phyloP scores from a whole-genome alignment of 2,797 vertebrate species.

The Helostoma temminkii region DNA sequence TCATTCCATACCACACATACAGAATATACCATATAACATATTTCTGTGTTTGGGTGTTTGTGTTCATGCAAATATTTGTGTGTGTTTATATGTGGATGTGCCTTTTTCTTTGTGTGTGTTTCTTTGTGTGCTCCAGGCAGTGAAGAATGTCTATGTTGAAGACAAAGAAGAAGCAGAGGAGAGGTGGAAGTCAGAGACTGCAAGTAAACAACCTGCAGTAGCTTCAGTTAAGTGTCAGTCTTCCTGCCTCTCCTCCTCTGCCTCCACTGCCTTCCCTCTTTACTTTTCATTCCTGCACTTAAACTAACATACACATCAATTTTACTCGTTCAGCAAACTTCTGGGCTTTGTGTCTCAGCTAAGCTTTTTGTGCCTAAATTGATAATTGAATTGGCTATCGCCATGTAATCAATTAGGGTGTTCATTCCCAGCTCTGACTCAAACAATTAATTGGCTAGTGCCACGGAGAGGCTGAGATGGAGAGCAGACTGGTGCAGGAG shows the following conservation, averaged over 20 bases:
- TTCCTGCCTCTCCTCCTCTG: slow-evolving; percentile 57
- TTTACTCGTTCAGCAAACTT: slow-evolving; percentile 67
- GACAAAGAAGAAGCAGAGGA: slow-evolving; percentile 65
- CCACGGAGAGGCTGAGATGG: slow-evolving; percentile 70
- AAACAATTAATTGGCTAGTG: slow-evolving; percentile 84
- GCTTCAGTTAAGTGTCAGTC: slow-evolving; percentile 71
- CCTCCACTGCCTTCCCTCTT: slow-evolving; percentile 48
- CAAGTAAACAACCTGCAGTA: slow-evolving; percentile 77
- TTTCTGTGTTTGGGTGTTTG: slow-evolving; percentile 33
- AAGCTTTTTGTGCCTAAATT: slow-evolving; percentile 75
- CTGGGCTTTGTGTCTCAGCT: slow-evolving; percentile 45
- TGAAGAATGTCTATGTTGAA: slow-evolving; percentile 57
- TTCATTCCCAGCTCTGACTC: slow-evolving; percentile 74
- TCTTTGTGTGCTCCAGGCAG: slow-evolving; percentile 54
- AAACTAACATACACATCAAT: slow-evolving; percentile 63
- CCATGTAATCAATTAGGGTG: slow-evolving; percentile 83
- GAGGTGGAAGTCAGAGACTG: slow-evolving; percentile 65
- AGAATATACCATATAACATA: slow-evolving; percentile 26
- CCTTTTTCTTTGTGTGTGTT: slow-evolving; percentile 29
- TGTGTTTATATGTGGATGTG: slow-evolving; percentile 18
- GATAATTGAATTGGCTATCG: slow-evolving; percentile 82
- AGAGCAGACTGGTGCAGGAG: slow-evolving; percentile 64
- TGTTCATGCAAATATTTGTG: slow-evolving; percentile 48
- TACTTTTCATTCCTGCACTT: slow-evolving; percentile 59
- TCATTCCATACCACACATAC: too few species aligned